Evolutionary conservation across 2,888 invertebrate genomes (phyloP).

Genomic region (Catocala fraxini): DNA sequence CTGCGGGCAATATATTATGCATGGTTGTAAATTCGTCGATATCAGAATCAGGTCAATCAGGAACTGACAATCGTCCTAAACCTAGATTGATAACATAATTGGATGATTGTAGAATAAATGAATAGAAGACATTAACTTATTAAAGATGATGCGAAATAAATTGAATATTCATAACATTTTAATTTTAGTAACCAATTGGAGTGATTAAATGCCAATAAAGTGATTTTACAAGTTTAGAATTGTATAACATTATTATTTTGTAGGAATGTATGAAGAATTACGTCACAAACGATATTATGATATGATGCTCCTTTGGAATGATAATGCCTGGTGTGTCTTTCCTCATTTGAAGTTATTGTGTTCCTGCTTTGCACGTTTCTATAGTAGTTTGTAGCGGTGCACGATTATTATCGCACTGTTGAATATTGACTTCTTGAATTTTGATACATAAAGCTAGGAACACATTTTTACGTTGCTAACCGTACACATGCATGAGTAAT

Average conservation of each 20-base stretch:
- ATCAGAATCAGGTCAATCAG: conserved; percentile 34
- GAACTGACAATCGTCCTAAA: conserved; percentile 22
- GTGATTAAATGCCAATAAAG: conserved; percentile 35
- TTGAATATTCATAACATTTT: conserved; percentile 34
- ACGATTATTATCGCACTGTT: no score
- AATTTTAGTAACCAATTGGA: conserved; percentile 31
- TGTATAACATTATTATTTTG: not conserved
- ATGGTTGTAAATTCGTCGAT: not conserved
- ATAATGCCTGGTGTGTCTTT: not conserved
- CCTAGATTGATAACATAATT: conserved; percentile 29
- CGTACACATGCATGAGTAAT: no score
- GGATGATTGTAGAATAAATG: conserved; percentile 31
- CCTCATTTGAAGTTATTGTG: not conserved
- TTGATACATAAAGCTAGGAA: no score
- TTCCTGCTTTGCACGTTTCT: not conserved
- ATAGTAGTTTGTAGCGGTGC: no score
- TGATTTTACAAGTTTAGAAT: conserved; percentile 23
- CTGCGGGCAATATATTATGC: not conserved
- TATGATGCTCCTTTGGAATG: conserved; percentile 1
- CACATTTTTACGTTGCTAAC: no score
- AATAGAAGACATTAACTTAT: conserved; percentile 29
- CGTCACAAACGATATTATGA: not conserved
- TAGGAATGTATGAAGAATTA: conserved; percentile 2
- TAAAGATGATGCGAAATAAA: conserved; percentile 27
- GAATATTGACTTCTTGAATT: no score